Base-by-base conservation (phyloP, 2,888 invertebrate species). In the Crepidodera aurea region DNA sequence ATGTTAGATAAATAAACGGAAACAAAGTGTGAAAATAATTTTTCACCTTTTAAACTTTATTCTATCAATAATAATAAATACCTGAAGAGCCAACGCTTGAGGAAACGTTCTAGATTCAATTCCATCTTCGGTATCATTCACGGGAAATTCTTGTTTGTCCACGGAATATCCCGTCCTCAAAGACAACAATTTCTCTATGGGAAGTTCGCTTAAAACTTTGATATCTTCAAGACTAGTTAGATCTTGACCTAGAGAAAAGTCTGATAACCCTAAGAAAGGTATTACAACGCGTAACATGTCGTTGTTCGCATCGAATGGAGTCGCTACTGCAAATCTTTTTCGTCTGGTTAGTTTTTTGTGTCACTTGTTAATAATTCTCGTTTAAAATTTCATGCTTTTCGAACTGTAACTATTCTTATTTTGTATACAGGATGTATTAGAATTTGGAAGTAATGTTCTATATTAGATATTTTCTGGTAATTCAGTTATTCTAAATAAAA, bases 121-220 rank as follows among this genome's bases (percentile, higher is more conserved):
- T 5, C 25, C 48, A 55, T 62, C 46, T 4, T 51, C 55, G 16
- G 42, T 53, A 2, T 18, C 34, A 56, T 60, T 63, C 1, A 22
- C 46, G 1, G 61, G 58, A 12, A 15, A 13, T n/a, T 13, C 50
- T 10, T 22, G 39, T 37, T 67, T 65, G 12, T 62, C 66, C 15
- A 55, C 27, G 4, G 67, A 62, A 53, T 84, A 66, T 76, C 85
- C 73, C 71, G 82, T 79, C 82, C 86, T 84, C 1, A 93, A 81
- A 62, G 85, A 82, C n/a, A 93, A 79, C 19, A 93, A 81, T 70
- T 89, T 88, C 1, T 89, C 85, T 62, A 93, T 72, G 1, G 90
- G 88, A 51, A 93, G 77, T 74, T 90, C 89, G 74, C 88, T 88
- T 27, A 93, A 81, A 55, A 84, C 85, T 71, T 84, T 81, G 13